Base-by-base conservation (phyloP, 2,888 invertebrate species). In the Syritta pipiens region DNA sequence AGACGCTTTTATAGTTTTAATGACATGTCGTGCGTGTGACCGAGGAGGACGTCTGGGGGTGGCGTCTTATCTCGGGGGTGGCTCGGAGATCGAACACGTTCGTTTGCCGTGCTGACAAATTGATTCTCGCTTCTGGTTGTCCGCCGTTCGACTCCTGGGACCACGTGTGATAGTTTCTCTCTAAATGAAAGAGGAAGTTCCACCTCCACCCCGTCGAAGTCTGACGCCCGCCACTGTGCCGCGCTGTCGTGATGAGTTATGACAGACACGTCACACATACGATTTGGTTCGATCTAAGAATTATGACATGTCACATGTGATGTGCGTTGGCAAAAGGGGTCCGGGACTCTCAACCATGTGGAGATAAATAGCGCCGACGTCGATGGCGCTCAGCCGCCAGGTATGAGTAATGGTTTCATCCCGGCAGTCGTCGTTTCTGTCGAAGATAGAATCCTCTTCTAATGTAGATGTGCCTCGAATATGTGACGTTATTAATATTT, bases 211-310 rank as follows among this genome's bases (percentile, higher is more conserved):
- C 57, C 49, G 68, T 74, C 74, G 74, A 79, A 74, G 37, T n/a
- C n/a, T n/a, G n/a, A n/a, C n/a, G n/a, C 46, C 57, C 22, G 62
- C 55, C 20, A 59, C 65, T 71, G 12, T 37, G 17, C 51, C 51
- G 63, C 65, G 49, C 60, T 10, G 65, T 32, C 22, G 51, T 63
- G 81, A 81, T 81, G 81, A 81, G 75, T 75, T 81, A 81, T 75
- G 81, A 81, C 81, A 81, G 59, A 53, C 81, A 75, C 68, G 81
- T 81, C 81, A 81, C 81, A 81, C 75, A 81, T 81, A 81, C 81
- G 75, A 81, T 81, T 81, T 69, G 69, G 68, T 81, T 81, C 81
- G 81, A 81, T 81, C 63, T 42, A 48, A 69, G 57, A 75, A 57
- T 57, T 67, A 62, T 63, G 74, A 74, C 67, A 79, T 79, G 62